Percentiles rank a stretch among this genome's conserved stretches.
These are phyloP conservation scores for Brachyistius frenatus DNA, from an alignment of 2,113 vertebrate species.

Conservation along the genomic window DNA sequence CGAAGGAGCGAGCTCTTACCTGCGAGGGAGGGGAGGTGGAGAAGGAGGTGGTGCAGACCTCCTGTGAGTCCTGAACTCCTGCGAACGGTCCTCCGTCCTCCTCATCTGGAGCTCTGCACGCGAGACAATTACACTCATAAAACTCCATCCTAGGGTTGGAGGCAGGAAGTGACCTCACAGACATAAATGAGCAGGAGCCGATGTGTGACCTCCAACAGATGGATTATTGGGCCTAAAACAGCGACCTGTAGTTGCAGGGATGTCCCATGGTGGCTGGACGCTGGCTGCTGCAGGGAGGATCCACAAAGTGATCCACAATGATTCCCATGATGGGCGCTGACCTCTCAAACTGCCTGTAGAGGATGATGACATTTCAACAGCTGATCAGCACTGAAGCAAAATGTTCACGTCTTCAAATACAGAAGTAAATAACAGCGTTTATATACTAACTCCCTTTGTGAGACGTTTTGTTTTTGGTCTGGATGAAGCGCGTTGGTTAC, in stretches of 20 bases:
- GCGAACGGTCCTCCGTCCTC: conserved; percentile 87
- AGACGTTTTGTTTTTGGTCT: no score
- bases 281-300: conserved; percentile 88
- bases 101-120: conserved; percentile 85
- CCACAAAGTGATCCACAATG: conserved; percentile 99
- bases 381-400: neutral
- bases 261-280: conserved; percentile 87
- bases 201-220: no score
- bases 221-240: no score
- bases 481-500: conserved; percentile 72
- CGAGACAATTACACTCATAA: neutral
- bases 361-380: neutral
- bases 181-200: no score
- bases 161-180: neutral
- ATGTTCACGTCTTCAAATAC: neutral
- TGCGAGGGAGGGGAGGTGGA: conserved; percentile 98
- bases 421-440: no score
- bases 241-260: conserved; percentile 97
- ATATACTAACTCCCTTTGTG: no score
- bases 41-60: conserved; percentile 98
- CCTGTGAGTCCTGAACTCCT: conserved; percentile 96
- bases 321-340: conserved; percentile 98
- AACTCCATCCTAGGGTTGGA: neutral
- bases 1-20: conserved; percentile 74
- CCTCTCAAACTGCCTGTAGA: conserved; percentile 95